A percentile compares a stretch with the other conserved stretches of the same genome.
These are phyloP conservation scores for Luperina testacea DNA, from an alignment of 2,888 invertebrate genomes.

Conservation along the genomic window DNA sequence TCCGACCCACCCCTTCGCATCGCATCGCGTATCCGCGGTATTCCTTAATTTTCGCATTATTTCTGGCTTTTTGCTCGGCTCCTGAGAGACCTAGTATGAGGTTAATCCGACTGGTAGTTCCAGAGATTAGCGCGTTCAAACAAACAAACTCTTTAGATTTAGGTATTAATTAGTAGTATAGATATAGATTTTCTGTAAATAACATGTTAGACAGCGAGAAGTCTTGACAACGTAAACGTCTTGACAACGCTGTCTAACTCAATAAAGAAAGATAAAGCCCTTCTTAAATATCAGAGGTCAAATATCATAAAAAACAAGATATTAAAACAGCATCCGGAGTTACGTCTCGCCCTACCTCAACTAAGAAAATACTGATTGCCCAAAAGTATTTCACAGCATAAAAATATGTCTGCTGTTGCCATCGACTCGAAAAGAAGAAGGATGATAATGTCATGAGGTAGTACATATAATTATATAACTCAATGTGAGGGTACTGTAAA, in stretches of 20 bases:
- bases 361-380: neutral
- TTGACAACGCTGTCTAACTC: neutral
- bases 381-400: neutral
- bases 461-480: too few relatives aligned
- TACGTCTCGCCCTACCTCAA: neutral
- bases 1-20: too few relatives aligned
- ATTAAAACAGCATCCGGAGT: neutral
- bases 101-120: neutral
- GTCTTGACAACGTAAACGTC: neutral
- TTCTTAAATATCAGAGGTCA: neutral
- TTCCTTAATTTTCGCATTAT: neutral
- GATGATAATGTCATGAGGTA: neutral
- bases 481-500: too few relatives aligned
- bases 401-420: neutral
- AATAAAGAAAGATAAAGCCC: neutral
- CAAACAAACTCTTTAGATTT: neutral
- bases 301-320: conserved; percentile 1
- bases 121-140: neutral
- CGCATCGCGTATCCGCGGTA: neutral
- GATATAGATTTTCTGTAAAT: conserved; percentile 7
- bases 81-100: too few relatives aligned
- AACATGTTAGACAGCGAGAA: neutral
- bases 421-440: neutral
- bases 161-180: neutral
- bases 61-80: neutral